Evolutionary conservation across 2,797 vertebrate species (phyloP).

Genomic region (Threskiornis aethiopicus): DNA sequence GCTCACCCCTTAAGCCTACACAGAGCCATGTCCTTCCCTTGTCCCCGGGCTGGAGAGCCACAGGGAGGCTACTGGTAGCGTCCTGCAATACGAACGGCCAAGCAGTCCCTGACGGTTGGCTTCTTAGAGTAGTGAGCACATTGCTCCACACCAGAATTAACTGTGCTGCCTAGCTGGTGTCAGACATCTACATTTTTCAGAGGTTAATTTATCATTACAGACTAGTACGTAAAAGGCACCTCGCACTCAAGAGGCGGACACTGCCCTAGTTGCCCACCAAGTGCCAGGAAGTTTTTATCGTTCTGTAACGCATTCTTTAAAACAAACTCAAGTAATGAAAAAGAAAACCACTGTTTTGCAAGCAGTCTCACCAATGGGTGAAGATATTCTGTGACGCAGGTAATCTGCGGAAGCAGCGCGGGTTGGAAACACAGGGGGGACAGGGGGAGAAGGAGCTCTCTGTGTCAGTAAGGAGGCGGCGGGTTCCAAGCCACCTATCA

Average conservation of each 20-base stretch:
- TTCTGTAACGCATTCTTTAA: background rate
- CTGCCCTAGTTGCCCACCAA: background rate
- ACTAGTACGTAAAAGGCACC: background rate
- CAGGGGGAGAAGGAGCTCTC: slow-evolving; percentile 86
- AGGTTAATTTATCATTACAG: background rate
- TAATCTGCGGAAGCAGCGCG: slow-evolving; percentile 90
- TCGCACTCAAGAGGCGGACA: background rate
- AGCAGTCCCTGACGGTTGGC: background rate
- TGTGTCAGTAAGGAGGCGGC: slow-evolving; percentile 79
- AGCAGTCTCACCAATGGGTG: slow-evolving; percentile 75
- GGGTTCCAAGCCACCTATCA: slow-evolving; percentile 85
- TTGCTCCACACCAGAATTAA: background rate
- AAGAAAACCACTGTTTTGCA: rapidly evolving
- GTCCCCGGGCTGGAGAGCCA: background rate
- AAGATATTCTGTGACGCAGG: slow-evolving; percentile 84
- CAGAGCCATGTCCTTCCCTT: background rate
- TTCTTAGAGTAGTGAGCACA: background rate
- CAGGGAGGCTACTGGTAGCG: background rate
- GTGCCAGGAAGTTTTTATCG: background rate
- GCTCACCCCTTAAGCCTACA: background rate
- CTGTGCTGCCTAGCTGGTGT: background rate
- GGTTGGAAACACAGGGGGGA: slow-evolving; percentile 82
- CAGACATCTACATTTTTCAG: background rate
- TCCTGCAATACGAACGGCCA: background rate
- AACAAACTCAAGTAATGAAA: background rate